Evolutionary conservation across 2,888 invertebrate species (phyloP), one percentile per base, ranked within the genome.

Genomic region (Drosophila quinaria): DNA sequence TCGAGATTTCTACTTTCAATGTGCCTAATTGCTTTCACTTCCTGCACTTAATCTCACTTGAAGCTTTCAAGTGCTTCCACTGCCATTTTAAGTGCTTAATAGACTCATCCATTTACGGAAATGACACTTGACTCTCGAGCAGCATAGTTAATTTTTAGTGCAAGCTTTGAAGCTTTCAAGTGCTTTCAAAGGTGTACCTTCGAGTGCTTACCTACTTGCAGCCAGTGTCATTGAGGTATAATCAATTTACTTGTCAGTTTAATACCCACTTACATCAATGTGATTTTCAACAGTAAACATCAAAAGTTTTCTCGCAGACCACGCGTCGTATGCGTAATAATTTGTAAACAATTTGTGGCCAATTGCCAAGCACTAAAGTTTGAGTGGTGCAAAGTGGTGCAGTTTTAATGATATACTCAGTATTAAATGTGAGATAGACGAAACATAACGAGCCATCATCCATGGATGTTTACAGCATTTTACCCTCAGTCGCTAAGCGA

Each of bases 381-480:
- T 13, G 19, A 9, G 51, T n/a, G 31, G 41, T n/a, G 13, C 19
- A 39, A 44, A 61, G 39, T 49, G 56, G 46, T 62, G 47, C 31
- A 31, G n/a, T 71, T 78, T 68, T 63, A 80, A 78, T 75, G 78
- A 68, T 61, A 69, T 69, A n/a, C n/a, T n/a, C n/a, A 25, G 5
- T 25, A 78, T 83, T 72, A 60, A 67, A 74, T 78, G 69, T 71
- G 65, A 74, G 63, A 56, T 35, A 17, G 56, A 25, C 25, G 25
- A 29, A 51, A 56, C 61, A 69, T 55, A 71, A 75, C 71, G 61
- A 83, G 74, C 62, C 41, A 46, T 47, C 58, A 37, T 52, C 73
- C 55, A 71, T 78, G 62, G 70, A 75, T 75, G 85, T 74, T 78
- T 78, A 70, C 72, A 70, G 41, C 55, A 51, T 44, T 63, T 63